Evolutionary conservation across 2,888 invertebrate species (phyloP).

Genomic region (Drosophila seclusa): DNA sequence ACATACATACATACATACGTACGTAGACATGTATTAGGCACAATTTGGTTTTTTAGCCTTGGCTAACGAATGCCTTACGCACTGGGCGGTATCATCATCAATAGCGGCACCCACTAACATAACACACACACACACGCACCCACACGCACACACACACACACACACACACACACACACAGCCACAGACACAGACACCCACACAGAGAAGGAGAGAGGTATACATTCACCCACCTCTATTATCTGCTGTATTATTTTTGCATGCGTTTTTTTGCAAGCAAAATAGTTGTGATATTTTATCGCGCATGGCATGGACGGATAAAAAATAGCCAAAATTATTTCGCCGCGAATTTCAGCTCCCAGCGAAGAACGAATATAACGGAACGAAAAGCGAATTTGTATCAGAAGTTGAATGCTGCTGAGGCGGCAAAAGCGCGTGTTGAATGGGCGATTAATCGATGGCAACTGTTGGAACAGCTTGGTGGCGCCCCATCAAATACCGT

Average conservation of each 20-base stretch:
- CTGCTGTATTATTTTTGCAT: conserved; percentile 85
- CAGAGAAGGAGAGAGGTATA: not conserved
- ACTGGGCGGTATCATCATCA: conserved; percentile 16
- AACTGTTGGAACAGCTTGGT: conserved; percentile 73
- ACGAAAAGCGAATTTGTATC: conserved; percentile 18
- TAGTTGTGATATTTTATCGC: conserved; percentile 85
- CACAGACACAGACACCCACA: conserved; percentile 10
- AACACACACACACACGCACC: conserved; percentile 17
- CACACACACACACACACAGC: conserved; percentile 12
- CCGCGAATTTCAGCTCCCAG: conserved; percentile 79
- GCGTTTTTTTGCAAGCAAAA: conserved; percentile 85
- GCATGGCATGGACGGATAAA: conserved; percentile 85
- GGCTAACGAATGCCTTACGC: conserved; percentile 19
- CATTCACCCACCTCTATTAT: conserved; percentile 83
- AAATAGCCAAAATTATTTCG: conserved; percentile 83
- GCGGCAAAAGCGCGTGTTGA: conserved; percentile 48
- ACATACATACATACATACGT: conserved; percentile 57
- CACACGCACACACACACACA: conserved; percentile 22
- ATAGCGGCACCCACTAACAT: conserved; percentile 21
- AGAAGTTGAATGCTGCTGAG: conserved; percentile 13
- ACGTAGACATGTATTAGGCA: conserved; percentile 4
- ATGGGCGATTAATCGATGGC: conserved; percentile 74
- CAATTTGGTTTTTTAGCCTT: conserved; percentile 17
- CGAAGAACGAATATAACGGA: conserved; percentile 60
- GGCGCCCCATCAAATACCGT: conserved; percentile 50